These are phyloP conservation scores for Thelaira solivaga DNA, from an alignment of 2,888 invertebrate species.

Conservation along the genomic window DNA sequence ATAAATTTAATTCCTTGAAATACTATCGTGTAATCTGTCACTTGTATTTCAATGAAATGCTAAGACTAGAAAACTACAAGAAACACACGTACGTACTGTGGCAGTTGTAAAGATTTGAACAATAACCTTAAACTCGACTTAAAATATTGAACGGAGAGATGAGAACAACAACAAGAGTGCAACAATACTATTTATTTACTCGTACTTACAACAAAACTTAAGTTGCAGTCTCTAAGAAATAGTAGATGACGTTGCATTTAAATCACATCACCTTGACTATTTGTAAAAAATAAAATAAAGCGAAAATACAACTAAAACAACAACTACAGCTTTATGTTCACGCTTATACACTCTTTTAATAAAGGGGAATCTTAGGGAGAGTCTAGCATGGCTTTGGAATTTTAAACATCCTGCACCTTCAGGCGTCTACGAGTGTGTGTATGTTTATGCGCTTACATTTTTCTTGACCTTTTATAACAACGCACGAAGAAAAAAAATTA, in stretches of 20 bases:
- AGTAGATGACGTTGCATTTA: conserved; percentile 36
- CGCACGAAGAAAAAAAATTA: conserved; percentile 42
- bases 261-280: conserved; percentile 51
- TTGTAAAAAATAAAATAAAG: not conserved
- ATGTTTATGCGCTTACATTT: conserved; percentile 5
- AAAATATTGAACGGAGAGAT: conserved; percentile 5
- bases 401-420: not conserved
- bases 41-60: conserved; percentile 53
- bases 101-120: conserved; percentile 35
- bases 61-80: conserved; percentile 29
- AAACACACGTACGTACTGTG: conserved; percentile 40
- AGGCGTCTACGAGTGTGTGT: not conserved
- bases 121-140: conserved; percentile 48
- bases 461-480: conserved; percentile 58
- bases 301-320: not conserved
- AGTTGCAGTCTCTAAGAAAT: conserved; percentile 10
- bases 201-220: conserved; percentile 9
- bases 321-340: not conserved
- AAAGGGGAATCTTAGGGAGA: conserved; percentile 11
- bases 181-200: not conserved
- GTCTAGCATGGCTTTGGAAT: not conserved
- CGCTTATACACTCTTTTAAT: not conserved
- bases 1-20: conserved; percentile 59
- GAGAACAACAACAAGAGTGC: not conserved
- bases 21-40: conserved; percentile 63